Conservation (phyloP, 64 coral and sea anemone species). For the Pocillopora verrucosa region DNA sequence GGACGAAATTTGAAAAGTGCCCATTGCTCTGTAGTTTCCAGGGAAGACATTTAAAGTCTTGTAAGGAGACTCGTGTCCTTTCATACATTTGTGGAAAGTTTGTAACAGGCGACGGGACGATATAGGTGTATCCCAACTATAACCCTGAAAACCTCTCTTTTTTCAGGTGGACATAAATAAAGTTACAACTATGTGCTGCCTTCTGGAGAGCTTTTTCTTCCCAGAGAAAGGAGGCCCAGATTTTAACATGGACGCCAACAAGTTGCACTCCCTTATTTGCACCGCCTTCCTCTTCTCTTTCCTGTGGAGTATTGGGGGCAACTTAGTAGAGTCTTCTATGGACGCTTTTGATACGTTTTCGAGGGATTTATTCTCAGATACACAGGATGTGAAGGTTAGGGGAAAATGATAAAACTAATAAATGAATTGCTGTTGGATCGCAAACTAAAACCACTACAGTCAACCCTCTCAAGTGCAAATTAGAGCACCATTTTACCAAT, state of each 20-base stretch:
- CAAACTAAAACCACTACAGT: no score
- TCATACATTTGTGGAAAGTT: no score
- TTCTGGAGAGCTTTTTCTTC: slow-evolving; percentile 89
- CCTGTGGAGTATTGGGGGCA: slow-evolving; percentile 92
- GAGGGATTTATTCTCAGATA: slow-evolving; percentile 82
- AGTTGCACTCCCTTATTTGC: slow-evolving; percentile 89
- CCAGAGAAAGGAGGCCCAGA: slow-evolving; percentile 80
- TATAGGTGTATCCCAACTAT: no score
- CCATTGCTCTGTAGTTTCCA: no score
- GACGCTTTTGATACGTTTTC: slow-evolving; percentile 91
- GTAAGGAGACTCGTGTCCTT: no score
- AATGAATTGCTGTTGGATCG: no score
- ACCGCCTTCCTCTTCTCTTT: slow-evolving; percentile 91
- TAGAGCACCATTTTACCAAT: no score
- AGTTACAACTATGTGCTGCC: slow-evolving; percentile 91
- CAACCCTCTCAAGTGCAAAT: no score
- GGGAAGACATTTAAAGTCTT: no score
- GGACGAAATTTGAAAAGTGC: no score
- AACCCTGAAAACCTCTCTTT: background rate
- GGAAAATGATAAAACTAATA: background rate
- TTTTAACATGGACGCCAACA: slow-evolving; percentile 77
- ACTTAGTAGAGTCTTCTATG: slow-evolving; percentile 81
- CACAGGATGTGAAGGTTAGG: slow-evolving; percentile 94
- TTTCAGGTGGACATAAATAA: slow-evolving; percentile 90
- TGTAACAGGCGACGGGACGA: no score